These are phyloP conservation scores for Amphibalanus amphitrite DNA, from an alignment of 1,140 invertebrate genomes.

Conservation along the genomic window DNA sequence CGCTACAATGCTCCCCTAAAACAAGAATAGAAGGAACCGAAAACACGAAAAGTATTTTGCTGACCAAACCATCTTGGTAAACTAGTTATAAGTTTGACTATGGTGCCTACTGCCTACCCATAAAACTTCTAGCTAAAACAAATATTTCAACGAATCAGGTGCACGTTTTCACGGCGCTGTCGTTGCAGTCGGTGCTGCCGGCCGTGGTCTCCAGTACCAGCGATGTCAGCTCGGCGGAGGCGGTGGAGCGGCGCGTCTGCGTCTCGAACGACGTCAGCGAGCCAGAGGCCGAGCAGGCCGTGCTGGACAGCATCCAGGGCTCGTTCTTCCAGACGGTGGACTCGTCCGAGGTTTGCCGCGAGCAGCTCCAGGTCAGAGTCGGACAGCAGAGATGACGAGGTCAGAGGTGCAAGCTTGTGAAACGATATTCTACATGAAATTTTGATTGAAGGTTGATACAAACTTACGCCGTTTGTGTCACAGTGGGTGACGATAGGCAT, in stretches of 20 bases:
- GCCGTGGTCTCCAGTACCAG: not conserved
- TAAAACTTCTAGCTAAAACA: no score
- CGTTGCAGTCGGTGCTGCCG: not conserved
- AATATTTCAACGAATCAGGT: no score
- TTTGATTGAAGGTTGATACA: no score
- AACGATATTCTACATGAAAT: no score
- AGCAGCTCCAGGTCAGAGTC: not conserved
- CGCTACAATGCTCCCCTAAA: no score
- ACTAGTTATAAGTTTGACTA: slow-evolving; percentile 9
- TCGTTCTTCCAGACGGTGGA: slow-evolving; percentile 16
- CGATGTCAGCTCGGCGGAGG: not conserved
- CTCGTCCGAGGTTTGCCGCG: not conserved
- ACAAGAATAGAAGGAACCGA: no score
- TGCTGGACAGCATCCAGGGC: slow-evolving; percentile 16
- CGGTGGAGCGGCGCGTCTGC: not conserved
- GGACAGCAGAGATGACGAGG: not conserved
- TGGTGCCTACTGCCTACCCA: no score
- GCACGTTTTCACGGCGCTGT: not conserved
- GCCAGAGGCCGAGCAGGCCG: slow-evolving; percentile 16
- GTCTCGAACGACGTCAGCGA: slow-evolving; percentile 13
- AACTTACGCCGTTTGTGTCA: not conserved
- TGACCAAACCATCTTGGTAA: no score
- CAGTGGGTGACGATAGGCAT: slow-evolving; percentile 14
- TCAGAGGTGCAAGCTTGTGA: no score
- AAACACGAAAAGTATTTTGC: no score